Conservation (phyloP, 2,797 vertebrate genomes). For the Thalassophryne amazonica region DNA sequence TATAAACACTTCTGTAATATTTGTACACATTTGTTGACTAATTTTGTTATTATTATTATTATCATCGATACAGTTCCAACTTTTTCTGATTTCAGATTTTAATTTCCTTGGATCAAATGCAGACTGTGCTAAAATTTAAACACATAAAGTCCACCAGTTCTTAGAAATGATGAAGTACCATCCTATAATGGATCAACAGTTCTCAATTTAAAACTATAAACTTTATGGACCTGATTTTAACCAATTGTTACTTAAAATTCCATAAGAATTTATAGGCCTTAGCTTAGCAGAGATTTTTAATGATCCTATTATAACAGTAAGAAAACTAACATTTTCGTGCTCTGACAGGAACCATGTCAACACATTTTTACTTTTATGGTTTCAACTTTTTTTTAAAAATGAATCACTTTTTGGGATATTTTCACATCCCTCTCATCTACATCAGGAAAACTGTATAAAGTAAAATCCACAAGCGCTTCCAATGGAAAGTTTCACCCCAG, state of each 20-base stretch:
- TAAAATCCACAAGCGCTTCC: slow-evolving; percentile 35
- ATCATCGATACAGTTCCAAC: too few species aligned
- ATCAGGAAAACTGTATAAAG: slow-evolving; percentile 32
- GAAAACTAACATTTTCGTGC: slow-evolving; percentile 12
- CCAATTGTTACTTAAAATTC: slow-evolving; percentile 10
- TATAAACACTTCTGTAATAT: too few species aligned
- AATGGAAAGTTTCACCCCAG: slow-evolving; percentile 59
- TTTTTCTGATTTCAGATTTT: too few species aligned
- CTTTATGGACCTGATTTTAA: slow-evolving; percentile 11
- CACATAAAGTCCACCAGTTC: too few species aligned
- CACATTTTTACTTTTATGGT: slow-evolving; percentile 2
- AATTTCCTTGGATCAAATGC: too few species aligned
- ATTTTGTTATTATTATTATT: too few species aligned
- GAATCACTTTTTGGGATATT: slow-evolving; percentile 20
- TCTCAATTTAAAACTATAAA: slow-evolving; percentile 15
- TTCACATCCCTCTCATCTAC: slow-evolving; percentile 23
- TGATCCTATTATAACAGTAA: slow-evolving; percentile 24
- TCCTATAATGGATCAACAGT: background rate
- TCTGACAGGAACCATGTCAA: slow-evolving; percentile 1
- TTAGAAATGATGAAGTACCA: background rate
- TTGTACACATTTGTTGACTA: too few species aligned
- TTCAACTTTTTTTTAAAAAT: slow-evolving; percentile 11
- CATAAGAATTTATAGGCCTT: slow-evolving; percentile 13
- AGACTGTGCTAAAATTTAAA: too few species aligned
- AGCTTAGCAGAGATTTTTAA: slow-evolving; percentile 21